These are phyloP conservation scores for Prietella phreatophila DNA, from an alignment of 2,113 vertebrate genomes.

Conservation along the genomic window DNA sequence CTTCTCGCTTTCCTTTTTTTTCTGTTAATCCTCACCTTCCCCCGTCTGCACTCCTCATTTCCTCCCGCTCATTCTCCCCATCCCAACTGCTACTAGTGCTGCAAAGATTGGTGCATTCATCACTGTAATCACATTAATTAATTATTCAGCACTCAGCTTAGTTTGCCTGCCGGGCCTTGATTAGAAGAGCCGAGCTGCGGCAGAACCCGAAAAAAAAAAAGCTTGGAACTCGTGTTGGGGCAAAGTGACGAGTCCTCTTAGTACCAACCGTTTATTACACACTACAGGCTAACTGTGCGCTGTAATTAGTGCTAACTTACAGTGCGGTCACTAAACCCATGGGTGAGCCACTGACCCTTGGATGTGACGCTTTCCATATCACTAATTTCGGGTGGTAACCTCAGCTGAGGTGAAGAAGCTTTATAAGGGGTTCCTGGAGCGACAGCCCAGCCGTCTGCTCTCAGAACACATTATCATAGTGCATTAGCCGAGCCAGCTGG, in stretches of 20 bases:
- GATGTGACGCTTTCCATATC: background rate
- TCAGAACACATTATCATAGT: slow-evolving; percentile 30
- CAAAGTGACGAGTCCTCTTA: slow-evolving; percentile 24
- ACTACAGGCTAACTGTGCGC: slow-evolving; percentile 20
- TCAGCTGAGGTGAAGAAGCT: background rate
- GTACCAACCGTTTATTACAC: slow-evolving; percentile 32
- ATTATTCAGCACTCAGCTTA: slow-evolving; percentile 73
- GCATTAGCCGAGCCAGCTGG: slow-evolving; percentile 61
- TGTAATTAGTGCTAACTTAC: slow-evolving; percentile 46
- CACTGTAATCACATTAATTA: slow-evolving; percentile 73
- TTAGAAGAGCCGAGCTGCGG: slow-evolving; percentile 59
- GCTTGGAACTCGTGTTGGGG: background rate
- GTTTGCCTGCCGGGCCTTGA: slow-evolving; percentile 65
- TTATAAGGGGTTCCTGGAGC: slow-evolving; percentile 11
- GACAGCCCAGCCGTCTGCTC: slow-evolving; percentile 15
- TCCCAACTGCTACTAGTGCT: background rate
- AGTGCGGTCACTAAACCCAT: background rate
- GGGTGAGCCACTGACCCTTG: background rate
- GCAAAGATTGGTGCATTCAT: slow-evolving; percentile 69
- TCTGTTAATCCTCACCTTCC: slow-evolving; percentile 24
- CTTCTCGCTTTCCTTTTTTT: slow-evolving; percentile 11
- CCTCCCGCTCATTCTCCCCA: background rate
- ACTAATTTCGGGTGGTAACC: slow-evolving; percentile 5
- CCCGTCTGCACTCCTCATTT: slow-evolving; percentile 19
- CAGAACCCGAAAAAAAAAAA: slow-evolving; percentile 32